phyloP scores from a whole-genome alignment of 2,797 vertebrate genomes.

The Enteromius radiatus region DNA sequence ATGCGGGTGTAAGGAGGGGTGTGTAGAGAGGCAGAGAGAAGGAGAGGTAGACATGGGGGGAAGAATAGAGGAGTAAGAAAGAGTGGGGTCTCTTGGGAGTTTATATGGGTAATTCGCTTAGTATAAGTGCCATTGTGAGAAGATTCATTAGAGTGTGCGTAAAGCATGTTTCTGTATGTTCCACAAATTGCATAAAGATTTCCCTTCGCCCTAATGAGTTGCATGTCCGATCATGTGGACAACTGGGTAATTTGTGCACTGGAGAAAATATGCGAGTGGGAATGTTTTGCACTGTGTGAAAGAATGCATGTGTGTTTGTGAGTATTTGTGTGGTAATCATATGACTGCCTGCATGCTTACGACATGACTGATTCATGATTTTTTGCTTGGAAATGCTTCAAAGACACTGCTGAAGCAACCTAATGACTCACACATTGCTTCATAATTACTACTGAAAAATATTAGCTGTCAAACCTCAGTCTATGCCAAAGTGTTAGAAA shows the following conservation, averaged over 20 bases:
- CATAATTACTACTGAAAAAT: background rate
- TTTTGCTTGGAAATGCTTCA: background rate
- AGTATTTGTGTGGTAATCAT: conserved; percentile 51
- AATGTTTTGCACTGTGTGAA: conserved; percentile 36
- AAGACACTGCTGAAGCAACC: background rate
- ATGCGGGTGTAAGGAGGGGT: conserved; percentile 66
- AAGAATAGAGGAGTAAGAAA: conserved; percentile 20
- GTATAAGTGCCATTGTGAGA: conserved; percentile 1
- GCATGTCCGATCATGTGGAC: conserved; percentile 76
- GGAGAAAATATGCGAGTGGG: conserved; percentile 63
- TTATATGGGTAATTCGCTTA: conserved; percentile 13
- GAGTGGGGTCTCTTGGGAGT: conserved; percentile 29
- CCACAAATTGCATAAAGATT: conserved; percentile 11
- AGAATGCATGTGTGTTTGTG: conserved; percentile 53
- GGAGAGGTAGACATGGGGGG: conserved; percentile 25
- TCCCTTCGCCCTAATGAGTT: conserved; percentile 28
- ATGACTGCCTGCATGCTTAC: conserved; percentile 20
- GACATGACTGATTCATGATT: background rate
- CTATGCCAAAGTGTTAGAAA: background rate
- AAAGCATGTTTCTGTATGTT: conserved; percentile 14
- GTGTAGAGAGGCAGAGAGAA: conserved; percentile 62
- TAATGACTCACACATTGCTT: conserved; percentile 32
- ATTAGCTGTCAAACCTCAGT: background rate
- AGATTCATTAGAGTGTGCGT: conserved; percentile 41
- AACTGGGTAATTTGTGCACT: conserved; percentile 66